A percentile compares a stretch with the other conserved stretches of the same genome.
These are phyloP conservation scores for Drosophila parthenogenetica DNA, from an alignment of 2,888 invertebrate species.

Conservation along the genomic window DNA sequence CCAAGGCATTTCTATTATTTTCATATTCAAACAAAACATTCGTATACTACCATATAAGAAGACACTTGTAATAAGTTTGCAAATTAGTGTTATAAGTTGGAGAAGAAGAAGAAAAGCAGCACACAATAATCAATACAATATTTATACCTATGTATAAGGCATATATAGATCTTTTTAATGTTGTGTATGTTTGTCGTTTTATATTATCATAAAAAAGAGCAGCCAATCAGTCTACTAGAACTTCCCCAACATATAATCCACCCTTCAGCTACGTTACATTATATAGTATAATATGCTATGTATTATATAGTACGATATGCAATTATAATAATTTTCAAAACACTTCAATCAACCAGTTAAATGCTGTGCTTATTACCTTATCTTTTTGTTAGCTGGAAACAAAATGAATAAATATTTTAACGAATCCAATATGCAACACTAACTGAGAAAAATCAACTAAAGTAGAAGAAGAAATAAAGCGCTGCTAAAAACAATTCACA, in stretches of 20 bases:
- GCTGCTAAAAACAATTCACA: conserved; percentile 43
- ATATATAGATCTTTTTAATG: conserved; percentile 58
- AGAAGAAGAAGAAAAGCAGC: conserved; percentile 16
- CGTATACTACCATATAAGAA: conserved; percentile 71
- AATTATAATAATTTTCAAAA: conserved; percentile 33
- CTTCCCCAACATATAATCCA: conserved; percentile 32
- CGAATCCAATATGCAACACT: conserved; percentile 24
- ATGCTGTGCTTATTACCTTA: conserved; percentile 37
- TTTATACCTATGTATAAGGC: conserved; percentile 32
- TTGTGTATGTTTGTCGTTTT: conserved; percentile 73
- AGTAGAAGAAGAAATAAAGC: conserved; percentile 2
- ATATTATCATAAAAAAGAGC: conserved; percentile 48
- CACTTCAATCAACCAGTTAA: conserved; percentile 28
- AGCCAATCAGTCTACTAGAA: conserved; percentile 61
- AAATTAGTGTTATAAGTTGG: conserved; percentile 46
- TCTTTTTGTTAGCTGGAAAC: conserved; percentile 6
- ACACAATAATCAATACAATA: conserved; percentile 40
- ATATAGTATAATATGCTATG: conserved; percentile 1
- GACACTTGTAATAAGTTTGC: conserved; percentile 69
- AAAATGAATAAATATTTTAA: conserved; percentile 52
- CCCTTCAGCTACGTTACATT: conserved; percentile 9
- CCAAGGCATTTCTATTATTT: conserved; percentile 22
- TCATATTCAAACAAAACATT: conserved; percentile 61
- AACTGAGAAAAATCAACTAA: conserved; percentile 21
- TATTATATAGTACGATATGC: conserved; percentile 9